Evolutionary conservation across 1,140 invertebrate genomes (phyloP).

Genomic region (Pogonognathellus flavescens): DNA sequence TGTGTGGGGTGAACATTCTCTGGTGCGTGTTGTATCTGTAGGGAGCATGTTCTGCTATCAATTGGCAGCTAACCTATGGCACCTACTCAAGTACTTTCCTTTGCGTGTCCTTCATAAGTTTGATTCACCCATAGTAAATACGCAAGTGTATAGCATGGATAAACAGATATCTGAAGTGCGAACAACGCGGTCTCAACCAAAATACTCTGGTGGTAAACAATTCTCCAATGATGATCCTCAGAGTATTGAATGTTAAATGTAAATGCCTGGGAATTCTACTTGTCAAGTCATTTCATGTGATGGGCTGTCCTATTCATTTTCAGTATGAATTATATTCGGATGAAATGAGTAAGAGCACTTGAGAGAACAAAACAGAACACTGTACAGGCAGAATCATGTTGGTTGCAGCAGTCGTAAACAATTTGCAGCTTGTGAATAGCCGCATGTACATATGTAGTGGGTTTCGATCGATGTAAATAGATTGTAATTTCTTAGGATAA

Average conservation of each 20-base stretch:
- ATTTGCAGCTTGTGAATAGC: background rate
- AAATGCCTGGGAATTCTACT: background rate
- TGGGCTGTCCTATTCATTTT: slow-evolving; percentile 21
- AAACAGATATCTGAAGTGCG: no score
- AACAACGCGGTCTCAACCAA: no score
- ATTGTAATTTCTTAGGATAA: background rate
- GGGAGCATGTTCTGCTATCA: background rate
- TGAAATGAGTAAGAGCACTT: background rate
- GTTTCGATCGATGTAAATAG: background rate
- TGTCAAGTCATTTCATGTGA: slow-evolving; percentile 8
- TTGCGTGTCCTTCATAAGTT: background rate
- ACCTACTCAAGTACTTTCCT: background rate
- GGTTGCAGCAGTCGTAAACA: background rate
- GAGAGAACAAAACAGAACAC: background rate
- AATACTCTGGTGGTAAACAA: background rate
- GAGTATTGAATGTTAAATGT: background rate
- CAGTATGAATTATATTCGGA: slow-evolving; percentile 24
- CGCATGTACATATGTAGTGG: background rate
- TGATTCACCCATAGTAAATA: no score
- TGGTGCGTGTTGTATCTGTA: background rate
- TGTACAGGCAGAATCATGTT: background rate
- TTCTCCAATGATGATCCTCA: background rate
- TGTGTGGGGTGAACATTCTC: background rate
- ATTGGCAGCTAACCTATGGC: background rate
- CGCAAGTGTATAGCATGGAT: no score